phyloP scores from a whole-genome alignment of 2,113 vertebrate species.

The Varanus komodoensis region DNA sequence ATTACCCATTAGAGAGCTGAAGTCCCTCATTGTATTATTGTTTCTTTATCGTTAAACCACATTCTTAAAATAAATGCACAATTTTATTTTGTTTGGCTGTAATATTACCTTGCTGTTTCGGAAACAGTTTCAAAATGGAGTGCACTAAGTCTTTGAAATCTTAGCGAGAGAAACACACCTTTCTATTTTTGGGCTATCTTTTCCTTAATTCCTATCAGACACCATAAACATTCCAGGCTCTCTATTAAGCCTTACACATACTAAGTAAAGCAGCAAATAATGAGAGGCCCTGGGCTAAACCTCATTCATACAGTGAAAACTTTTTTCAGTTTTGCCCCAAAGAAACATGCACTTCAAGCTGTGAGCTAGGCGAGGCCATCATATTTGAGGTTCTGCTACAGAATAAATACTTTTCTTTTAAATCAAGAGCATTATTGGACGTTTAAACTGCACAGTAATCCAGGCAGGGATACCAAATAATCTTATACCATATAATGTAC shows the following conservation, averaged over 20 bases:
- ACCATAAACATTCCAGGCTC: conserved; percentile 50
- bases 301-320: conserved; percentile 59
- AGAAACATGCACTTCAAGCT: conserved; percentile 95
- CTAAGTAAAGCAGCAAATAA: conserved; percentile 39
- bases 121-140: conserved; percentile 69
- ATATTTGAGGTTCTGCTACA: conserved; percentile 98
- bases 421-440: neutral
- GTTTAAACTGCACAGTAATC: neutral
- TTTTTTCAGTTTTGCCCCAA: conserved; percentile 66
- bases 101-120: conserved; percentile 65
- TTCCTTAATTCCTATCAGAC: conserved; percentile 57
- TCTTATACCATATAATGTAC: neutral
- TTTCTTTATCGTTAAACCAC: conserved; percentile 6
- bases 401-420: conserved; percentile 64
- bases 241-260: conserved; percentile 36
- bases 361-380: conserved; percentile 91
- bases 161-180: conserved; percentile 67
- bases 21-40: neutral
- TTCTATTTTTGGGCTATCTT: conserved; percentile 64
- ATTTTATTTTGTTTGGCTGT: neutral
- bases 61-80: neutral
- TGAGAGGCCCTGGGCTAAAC: conserved; percentile 28
- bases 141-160: conserved; percentile 57
- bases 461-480: neutral
- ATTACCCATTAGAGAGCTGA: neutral